Evolutionary conservation across 2,888 invertebrate species (phyloP).

Genomic region (Melanostoma mellinum): DNA sequence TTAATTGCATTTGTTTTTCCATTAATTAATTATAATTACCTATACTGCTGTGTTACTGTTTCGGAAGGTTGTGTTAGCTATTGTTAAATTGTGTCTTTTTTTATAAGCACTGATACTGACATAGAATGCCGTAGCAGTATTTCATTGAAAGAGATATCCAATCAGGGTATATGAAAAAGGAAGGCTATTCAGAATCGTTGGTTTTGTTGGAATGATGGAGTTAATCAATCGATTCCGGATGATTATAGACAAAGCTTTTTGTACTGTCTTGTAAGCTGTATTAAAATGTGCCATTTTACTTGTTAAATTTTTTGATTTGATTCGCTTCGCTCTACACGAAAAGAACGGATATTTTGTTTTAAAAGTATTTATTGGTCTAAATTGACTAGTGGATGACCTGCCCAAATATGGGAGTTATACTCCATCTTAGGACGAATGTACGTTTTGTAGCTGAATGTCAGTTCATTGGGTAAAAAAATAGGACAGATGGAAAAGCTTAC

Average conservation of each 20-base stretch:
- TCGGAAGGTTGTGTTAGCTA: constrained; percentile 9
- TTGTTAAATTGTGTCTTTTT: constrained; percentile 32
- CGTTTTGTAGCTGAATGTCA: no score
- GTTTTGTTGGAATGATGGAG: constrained; percentile 65
- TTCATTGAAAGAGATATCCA: constrained; percentile 41
- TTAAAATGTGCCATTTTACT: constrained; percentile 15
- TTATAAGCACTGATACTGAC: constrained; percentile 11
- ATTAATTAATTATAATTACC: constrained; percentile 70
- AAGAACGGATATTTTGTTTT: no score
- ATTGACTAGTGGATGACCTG: no score
- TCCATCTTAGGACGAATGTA: no score
- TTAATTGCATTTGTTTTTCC: constrained; percentile 56
- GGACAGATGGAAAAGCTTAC: no score
- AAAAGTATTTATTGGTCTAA: no score
- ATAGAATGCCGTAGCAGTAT: constrained; percentile 63
- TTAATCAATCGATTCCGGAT: constrained; percentile 70
- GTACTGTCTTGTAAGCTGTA: constrained; percentile 54
- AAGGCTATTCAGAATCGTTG: constrained; percentile 26
- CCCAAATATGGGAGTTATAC: no score
- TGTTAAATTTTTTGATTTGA: background rate
- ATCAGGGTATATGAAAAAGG: constrained; percentile 3
- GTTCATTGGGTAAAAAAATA: no score
- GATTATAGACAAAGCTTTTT: constrained; percentile 50
- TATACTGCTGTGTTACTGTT: constrained; percentile 3
- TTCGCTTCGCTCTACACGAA: no score